These are phyloP conservation scores for Catharus fuscescens DNA, from an alignment of 2,113 vertebrate genomes.

Conservation along the genomic window DNA sequence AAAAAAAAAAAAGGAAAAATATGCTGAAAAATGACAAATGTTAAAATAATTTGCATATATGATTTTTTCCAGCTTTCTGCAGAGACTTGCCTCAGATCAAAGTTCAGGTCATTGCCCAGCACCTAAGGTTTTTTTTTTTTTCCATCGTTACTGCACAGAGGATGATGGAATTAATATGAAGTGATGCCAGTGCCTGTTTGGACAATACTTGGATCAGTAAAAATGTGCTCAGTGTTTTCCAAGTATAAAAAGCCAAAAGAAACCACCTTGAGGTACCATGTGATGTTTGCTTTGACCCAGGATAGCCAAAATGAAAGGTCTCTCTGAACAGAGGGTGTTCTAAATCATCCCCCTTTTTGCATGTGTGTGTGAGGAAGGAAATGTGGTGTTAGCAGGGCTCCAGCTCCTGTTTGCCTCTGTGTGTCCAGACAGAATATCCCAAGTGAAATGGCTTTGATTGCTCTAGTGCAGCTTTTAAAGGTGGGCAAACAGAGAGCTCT, in stretches of 20 bases:
- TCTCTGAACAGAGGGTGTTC: constrained; percentile 21
- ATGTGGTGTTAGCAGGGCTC: constrained; percentile 1
- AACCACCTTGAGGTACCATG: constrained; percentile 21
- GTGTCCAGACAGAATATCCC: background rate
- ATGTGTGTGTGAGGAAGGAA: constrained; percentile 35
- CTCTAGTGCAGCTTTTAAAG: constrained; percentile 9
- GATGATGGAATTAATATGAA: constrained; percentile 6
- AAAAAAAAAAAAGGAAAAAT: background rate
- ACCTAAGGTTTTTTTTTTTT: background rate
- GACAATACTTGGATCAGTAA: background rate
- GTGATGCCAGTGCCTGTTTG: constrained; percentile 8
- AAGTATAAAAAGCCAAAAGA: constrained; percentile 30
- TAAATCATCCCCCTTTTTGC: background rate
- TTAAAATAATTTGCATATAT: background rate
- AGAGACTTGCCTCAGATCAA: background rate
- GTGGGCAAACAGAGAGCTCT: background rate
- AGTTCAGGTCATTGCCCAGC: background rate
- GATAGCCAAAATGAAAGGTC: constrained; percentile 45
- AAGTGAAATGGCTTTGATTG: background rate
- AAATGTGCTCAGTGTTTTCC: constrained; percentile 31
- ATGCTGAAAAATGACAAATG: background rate
- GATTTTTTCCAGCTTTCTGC: background rate
- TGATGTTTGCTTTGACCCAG: constrained; percentile 48
- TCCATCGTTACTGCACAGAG: background rate
- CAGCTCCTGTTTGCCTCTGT: background rate